Conservation (phyloP, 2,888 invertebrate species). For the Drosophila acutilabella region DNA sequence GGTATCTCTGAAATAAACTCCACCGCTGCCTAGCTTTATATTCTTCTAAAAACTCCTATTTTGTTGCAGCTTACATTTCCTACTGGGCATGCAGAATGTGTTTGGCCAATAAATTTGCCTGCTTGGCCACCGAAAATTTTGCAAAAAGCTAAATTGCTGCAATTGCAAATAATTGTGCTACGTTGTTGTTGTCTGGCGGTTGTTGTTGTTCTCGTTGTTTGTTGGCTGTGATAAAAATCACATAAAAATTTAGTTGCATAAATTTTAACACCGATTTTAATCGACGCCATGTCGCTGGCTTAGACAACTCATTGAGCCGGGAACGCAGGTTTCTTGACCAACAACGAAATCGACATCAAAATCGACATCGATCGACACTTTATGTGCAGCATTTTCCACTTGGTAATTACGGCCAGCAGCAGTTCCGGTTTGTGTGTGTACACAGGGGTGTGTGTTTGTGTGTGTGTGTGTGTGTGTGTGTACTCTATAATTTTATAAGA, state of each 20-base stretch:
- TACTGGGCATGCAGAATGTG: constrained; percentile 32
- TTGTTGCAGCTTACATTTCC: constrained; percentile 28
- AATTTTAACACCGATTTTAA: constrained; percentile 82
- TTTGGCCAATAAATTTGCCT: constrained; percentile 70
- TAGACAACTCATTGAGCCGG: constrained; percentile 69
- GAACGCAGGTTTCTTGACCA: constrained; percentile 16
- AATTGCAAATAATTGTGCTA: constrained; percentile 50
- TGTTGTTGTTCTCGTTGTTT: constrained; percentile 31
- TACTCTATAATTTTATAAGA: constrained; percentile 67
- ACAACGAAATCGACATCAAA: constrained; percentile 30
- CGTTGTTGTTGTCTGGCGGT: constrained; percentile 27
- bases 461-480: constrained; percentile 16
- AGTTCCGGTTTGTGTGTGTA: constrained; percentile 64
- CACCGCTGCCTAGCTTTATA: background rate
- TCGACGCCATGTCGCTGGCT: constrained; percentile 68
- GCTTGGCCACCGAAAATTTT: constrained; percentile 67
- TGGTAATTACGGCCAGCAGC: constrained; percentile 73
- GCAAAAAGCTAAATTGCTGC: constrained; percentile 32
- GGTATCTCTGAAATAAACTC: background rate
- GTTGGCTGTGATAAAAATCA: constrained; percentile 68
- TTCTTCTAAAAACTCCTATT: background rate
- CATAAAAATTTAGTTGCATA: constrained; percentile 78
- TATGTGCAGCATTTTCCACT: constrained; percentile 48
- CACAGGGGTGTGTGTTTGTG: constrained; percentile 16
- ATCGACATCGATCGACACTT: constrained; percentile 68